Evolutionary conservation across 1,140 invertebrate species (phyloP).

Genomic region (Drosophila chauvacae): DNA sequence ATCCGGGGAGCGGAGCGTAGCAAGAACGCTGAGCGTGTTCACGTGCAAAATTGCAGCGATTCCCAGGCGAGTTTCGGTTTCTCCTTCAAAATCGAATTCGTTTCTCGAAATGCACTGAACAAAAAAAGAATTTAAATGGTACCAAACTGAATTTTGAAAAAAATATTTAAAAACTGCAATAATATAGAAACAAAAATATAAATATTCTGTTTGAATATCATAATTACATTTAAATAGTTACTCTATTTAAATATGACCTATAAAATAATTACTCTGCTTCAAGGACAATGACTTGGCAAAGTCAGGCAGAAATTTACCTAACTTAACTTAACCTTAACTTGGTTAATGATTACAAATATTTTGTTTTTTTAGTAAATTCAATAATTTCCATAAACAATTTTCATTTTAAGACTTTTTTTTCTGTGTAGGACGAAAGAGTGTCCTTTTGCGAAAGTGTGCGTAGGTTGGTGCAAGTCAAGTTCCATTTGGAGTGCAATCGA

Average conservation of each 20-base stretch:
- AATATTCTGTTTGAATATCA: no score
- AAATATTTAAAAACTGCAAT: neutral
- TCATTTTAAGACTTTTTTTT: neutral
- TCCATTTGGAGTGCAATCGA: slow-evolving; percentile 75
- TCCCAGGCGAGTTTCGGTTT: slow-evolving; percentile 59
- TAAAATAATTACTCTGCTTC: no score
- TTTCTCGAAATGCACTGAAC: slow-evolving; percentile 30
- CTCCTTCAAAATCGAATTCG: slow-evolving; percentile 57
- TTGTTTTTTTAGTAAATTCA: neutral
- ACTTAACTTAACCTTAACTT: neutral
- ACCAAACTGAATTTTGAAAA: neutral
- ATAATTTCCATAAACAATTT: neutral
- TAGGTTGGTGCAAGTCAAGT: slow-evolving; percentile 58
- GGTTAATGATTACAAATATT: neutral
- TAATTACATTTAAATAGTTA: neutral
- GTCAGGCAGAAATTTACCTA: neutral
- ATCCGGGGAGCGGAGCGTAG: slow-evolving; percentile 5
- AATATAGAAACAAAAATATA: neutral
- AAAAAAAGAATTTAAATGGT: neutral
- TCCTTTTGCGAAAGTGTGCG: slow-evolving; percentile 6
- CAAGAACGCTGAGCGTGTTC: slow-evolving; percentile 69
- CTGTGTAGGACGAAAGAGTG: neutral
- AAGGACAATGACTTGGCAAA: no score
- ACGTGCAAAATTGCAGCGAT: slow-evolving; percentile 81
- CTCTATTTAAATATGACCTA: neutral